Evolutionary conservation across 2,888 invertebrate genomes (phyloP), one percentile per base, ranked within the genome.

Genomic region (Agrotis exclamationis): DNA sequence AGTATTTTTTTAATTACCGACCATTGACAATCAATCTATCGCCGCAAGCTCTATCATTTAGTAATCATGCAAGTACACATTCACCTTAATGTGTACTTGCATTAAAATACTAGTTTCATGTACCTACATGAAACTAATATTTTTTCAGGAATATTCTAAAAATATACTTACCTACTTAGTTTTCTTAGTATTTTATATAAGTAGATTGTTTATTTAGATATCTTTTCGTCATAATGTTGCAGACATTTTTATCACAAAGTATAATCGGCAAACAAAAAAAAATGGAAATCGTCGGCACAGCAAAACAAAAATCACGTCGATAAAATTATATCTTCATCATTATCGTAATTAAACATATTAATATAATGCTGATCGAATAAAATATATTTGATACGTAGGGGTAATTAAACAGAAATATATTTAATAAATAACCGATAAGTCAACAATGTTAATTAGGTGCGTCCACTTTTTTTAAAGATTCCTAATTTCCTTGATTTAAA

Each of bases 351-450:
- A n/a, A n/a, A n/a, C n/a, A n/a, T n/a, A n/a, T n/a, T n/a, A n/a
- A 48, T 28, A 16, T 18, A 20, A n/a, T n/a, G n/a, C 56, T 45
- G 63, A 51, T 47, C 45, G 39, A 62, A 62, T 44, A n/a, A 24
- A 28, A 53, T 70, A 44, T 53, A 39, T 45, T 24, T n/a, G n/a
- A 24, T 45, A 44, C 18, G 16, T 7, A 24, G 24, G 24, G 24
- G 24, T 24, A 24, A 24, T 24, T 24, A 24, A 2, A 1, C 18
- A 16, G 16, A 3, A 44, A 59, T 51, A 20, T 24, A 47, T 39
- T 54, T 4, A 64, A 74, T 20, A 6, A 20, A 57, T 39, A 39
- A n/a, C 24, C 6, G 66, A 58, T 74, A 65, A 58, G 13, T 20
- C 54, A 57, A 33, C 50, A 57, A 57, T 64, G 48, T 13, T 63